These are phyloP conservation scores for Columba livia DNA, from an alignment of 2,113 vertebrate species.

Conservation along the genomic window DNA sequence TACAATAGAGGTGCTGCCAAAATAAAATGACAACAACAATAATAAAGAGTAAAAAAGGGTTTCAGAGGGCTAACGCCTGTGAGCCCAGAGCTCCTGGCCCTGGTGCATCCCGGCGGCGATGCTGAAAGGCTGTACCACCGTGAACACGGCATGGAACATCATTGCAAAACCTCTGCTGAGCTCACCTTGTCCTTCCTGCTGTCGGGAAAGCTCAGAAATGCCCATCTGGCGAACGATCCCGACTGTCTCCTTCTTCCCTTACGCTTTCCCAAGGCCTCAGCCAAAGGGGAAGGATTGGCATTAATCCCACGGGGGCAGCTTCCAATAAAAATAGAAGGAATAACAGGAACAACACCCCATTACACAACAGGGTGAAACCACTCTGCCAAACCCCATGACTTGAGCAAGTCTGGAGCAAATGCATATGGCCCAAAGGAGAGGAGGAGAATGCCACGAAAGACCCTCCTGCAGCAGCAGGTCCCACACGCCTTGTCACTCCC, in stretches of 20 bases:
- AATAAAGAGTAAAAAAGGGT: not conserved
- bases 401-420: not conserved
- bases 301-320: not conserved
- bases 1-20: slow-evolving; percentile 2
- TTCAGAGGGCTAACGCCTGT: not conserved
- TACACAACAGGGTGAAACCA: not conserved
- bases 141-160: accelerated
- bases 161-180: not conserved
- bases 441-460: not conserved
- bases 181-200: not conserved
- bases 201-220: not conserved
- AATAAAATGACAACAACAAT: not conserved
- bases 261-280: not conserved
- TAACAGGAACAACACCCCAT: not conserved
- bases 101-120: not conserved
- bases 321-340: not conserved
- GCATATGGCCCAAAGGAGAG: accelerated
- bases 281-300: not conserved
- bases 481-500: not conserved
- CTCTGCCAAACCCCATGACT: not conserved
- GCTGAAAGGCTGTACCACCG: not conserved
- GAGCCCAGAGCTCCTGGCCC: not conserved
- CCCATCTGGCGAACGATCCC: not conserved
- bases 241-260: not conserved
- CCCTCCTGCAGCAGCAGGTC: not conserved